Percentiles rank a stretch among this genome's conserved stretches.
These are phyloP conservation scores for Platanista minor DNA, from an alignment of 2,113 vertebrate species.

Conservation along the genomic window DNA sequence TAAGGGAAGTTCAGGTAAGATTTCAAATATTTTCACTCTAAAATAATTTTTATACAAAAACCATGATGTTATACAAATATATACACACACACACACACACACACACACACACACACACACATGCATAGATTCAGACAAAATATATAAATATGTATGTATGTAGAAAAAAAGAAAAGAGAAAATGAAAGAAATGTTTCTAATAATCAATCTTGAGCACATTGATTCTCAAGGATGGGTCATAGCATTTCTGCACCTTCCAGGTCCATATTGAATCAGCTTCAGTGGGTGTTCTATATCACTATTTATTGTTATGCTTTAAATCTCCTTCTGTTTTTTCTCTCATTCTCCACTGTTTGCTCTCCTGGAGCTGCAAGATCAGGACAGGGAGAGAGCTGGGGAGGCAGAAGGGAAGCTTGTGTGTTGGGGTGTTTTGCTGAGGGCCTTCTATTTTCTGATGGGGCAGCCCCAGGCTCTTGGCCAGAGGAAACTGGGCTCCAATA, in stretches of 20 bases:
- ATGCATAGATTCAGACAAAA: not conserved
- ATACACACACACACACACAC: rapidly evolving
- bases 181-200: not conserved
- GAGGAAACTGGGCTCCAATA: not conserved
- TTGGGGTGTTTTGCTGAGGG: not conserved
- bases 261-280: not conserved
- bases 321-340: not conserved
- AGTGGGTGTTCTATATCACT: not conserved
- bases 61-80: not conserved
- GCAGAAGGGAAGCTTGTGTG: rapidly evolving
- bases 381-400: not conserved
- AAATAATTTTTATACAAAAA: not conserved
- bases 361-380: not conserved
- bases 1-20: not conserved
- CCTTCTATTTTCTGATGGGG: rapidly evolving
- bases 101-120: not conserved
- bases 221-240: not conserved
- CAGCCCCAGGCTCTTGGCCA: rapidly evolving
- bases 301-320: not conserved
- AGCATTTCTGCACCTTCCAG: not conserved
- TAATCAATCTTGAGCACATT: not conserved
- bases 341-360: not conserved
- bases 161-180: not conserved
- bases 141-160: not conserved
- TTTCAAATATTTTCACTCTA: not conserved